Conservation (phyloP, 2,113 vertebrate species). For the Nothobranchius kuhntae region DNA sequence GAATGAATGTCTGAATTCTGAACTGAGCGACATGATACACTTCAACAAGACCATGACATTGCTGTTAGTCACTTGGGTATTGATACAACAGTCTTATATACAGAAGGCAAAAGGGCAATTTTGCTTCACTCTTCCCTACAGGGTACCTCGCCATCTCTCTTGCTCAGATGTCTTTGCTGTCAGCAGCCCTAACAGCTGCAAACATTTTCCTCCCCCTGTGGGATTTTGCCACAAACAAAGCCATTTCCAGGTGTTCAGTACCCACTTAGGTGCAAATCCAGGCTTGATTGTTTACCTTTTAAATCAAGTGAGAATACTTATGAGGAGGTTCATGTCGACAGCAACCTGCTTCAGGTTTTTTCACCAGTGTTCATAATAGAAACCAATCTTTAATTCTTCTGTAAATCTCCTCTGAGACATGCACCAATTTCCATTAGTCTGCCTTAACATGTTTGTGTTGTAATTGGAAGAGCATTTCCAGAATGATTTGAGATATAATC, state of each 20-base stretch:
- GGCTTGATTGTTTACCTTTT: not conserved
- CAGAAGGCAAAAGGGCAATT: not conserved
- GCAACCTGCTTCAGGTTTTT: not conserved
- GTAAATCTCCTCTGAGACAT: not conserved
- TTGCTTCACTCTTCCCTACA: not conserved
- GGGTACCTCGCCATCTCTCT: conserved; percentile 1
- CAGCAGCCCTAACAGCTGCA: conserved; percentile 8
- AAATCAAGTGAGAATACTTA: not conserved
- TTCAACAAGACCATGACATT: not conserved
- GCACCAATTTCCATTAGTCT: not conserved
- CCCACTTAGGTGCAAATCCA: not conserved
- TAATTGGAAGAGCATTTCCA: not conserved
- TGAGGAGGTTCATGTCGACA: not conserved
- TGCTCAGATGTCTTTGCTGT: not conserved
- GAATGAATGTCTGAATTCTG: not conserved
- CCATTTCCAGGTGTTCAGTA: not conserved
- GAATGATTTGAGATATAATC: not conserved
- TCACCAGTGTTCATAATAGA: not conserved
- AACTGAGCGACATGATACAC: not conserved
- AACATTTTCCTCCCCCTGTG: not conserved
- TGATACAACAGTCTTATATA: conserved; percentile 1
- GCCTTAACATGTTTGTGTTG: not conserved
- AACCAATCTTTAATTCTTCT: not conserved
- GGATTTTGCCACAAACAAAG: conserved; percentile 8
- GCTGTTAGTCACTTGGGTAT: not conserved